Conservation (phyloP, 1,140 invertebrate genomes). For the Halesus radiatus region DNA sequence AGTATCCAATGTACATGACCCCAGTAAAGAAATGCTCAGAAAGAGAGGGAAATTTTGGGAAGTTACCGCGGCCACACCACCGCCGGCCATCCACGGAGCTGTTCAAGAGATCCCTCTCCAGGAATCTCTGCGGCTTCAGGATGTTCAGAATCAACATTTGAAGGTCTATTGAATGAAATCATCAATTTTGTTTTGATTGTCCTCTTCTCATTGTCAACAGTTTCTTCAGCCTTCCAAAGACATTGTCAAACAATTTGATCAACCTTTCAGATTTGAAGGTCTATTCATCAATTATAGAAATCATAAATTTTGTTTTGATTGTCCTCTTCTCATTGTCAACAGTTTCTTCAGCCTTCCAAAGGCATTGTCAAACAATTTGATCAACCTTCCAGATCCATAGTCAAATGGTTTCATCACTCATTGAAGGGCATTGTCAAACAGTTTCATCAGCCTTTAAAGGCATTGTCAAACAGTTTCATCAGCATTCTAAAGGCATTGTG, state of each 20-base stretch:
- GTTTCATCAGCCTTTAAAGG: too few species aligned
- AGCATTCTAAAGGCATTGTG: too few species aligned
- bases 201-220: too few species aligned
- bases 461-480: too few species aligned
- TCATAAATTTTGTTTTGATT: neutral
- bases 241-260: too few species aligned
- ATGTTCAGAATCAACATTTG: slow-evolving; percentile 63
- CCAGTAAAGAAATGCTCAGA: slow-evolving; percentile 73
- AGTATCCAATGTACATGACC: slow-evolving; percentile 73
- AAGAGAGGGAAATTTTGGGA: slow-evolving; percentile 77
- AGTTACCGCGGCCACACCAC: slow-evolving; percentile 79
- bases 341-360: neutral
- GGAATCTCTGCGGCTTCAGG: slow-evolving; percentile 74
- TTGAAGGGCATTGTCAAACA: too few species aligned
- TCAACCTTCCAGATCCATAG: too few species aligned
- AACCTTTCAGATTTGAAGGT: slow-evolving; percentile 62
- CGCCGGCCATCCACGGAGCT: slow-evolving; percentile 71
- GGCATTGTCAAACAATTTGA: too few species aligned
- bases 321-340: too few species aligned
- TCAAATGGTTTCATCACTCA: too few species aligned
- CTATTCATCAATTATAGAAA: neutral
- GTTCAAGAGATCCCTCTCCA: slow-evolving; percentile 71
- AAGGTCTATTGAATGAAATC: slow-evolving; percentile 56
- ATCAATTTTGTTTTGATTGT: neutral
- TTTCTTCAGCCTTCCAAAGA: neutral